These are phyloP conservation scores for Hirundichthys speculiger DNA, from an alignment of 2,113 vertebrate species.

Conservation along the genomic window DNA sequence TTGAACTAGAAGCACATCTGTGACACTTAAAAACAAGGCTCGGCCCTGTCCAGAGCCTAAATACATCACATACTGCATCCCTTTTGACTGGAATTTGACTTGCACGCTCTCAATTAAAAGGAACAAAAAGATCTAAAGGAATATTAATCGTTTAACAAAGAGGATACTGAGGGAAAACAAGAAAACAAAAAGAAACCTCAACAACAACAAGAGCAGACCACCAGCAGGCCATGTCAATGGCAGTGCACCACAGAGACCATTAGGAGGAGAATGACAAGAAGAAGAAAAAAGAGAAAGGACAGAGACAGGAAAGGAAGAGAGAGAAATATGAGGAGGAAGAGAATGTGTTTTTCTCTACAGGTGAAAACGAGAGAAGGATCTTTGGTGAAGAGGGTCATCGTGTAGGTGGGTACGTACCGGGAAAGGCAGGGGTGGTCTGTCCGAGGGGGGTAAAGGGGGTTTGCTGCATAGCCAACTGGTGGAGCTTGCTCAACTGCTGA, in stretches of 20 bases:
- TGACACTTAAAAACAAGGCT: conserved; percentile 12
- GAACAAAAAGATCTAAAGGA: neutral
- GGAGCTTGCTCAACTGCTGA: conserved; percentile 99
- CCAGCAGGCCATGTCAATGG: conserved; percentile 81
- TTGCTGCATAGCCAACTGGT: conserved; percentile 99
- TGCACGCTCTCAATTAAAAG: neutral
- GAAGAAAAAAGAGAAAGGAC: conserved; percentile 70
- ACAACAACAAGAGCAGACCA: conserved; percentile 81
- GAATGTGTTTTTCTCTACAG: conserved; percentile 85
- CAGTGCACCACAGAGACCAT: conserved; percentile 66
- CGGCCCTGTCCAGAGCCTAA: conserved; percentile 23
- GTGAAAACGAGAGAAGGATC: conserved; percentile 91
- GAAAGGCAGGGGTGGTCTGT: conserved; percentile 99
- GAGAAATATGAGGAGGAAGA: conserved; percentile 68
- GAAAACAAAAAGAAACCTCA: conserved; percentile 65
- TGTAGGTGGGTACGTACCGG: conserved; percentile 97
- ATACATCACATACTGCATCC: neutral
- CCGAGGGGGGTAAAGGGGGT: conserved; percentile 99
- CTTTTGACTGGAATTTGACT: neutral
- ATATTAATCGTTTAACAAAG: neutral
- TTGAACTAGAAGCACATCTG: conserved; percentile 15
- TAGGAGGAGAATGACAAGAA: conserved; percentile 63
- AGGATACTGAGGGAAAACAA: conserved; percentile 30
- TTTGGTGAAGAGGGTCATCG: conserved; percentile 85
- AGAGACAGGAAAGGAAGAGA: conserved; percentile 61